These are phyloP conservation scores for Formica exsecta DNA, from an alignment of 1,140 invertebrate species.

Conservation along the genomic window DNA sequence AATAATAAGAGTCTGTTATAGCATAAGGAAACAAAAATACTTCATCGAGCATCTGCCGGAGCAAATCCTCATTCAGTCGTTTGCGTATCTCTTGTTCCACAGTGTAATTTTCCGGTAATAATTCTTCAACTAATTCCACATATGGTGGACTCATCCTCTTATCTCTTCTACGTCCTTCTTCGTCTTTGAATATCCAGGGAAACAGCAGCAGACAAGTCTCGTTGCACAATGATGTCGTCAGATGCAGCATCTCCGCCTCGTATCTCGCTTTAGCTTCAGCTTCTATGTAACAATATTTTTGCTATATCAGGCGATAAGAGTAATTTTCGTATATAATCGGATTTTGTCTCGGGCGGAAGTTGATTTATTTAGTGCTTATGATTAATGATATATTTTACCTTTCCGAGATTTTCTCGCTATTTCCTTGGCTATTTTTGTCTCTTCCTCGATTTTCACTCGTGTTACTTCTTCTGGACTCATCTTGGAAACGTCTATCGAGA, in stretches of 20 bases:
- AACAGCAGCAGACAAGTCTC: conserved; percentile 83
- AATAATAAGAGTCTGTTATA: neutral
- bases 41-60: conserved; percentile 80
- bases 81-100: conserved; percentile 82
- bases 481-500: conserved; percentile 82
- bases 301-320: neutral
- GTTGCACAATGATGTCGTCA: conserved; percentile 72
- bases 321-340: neutral
- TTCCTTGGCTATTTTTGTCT: conserved; percentile 81
- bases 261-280: conserved; percentile 79
- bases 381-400: conserved; percentile 71
- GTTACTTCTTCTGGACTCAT: conserved; percentile 83
- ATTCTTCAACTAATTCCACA: conserved; percentile 81
- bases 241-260: conserved; percentile 82
- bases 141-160: conserved; percentile 83
- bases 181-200: conserved; percentile 85
- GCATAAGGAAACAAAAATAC: conserved; percentile 61
- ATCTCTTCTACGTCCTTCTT: conserved; percentile 83
- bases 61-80: conserved; percentile 78
- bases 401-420: conserved; percentile 82
- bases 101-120: conserved; percentile 78
- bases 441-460: conserved; percentile 80
- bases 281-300: conserved; percentile 68
- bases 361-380: neutral
- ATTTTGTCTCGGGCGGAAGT: neutral